A percentile compares a stretch with the other conserved stretches of the same genome.
These are phyloP conservation scores for Alligator mississippiensis DNA, from an alignment of 2,113 vertebrate genomes.

Conservation along the genomic window DNA sequence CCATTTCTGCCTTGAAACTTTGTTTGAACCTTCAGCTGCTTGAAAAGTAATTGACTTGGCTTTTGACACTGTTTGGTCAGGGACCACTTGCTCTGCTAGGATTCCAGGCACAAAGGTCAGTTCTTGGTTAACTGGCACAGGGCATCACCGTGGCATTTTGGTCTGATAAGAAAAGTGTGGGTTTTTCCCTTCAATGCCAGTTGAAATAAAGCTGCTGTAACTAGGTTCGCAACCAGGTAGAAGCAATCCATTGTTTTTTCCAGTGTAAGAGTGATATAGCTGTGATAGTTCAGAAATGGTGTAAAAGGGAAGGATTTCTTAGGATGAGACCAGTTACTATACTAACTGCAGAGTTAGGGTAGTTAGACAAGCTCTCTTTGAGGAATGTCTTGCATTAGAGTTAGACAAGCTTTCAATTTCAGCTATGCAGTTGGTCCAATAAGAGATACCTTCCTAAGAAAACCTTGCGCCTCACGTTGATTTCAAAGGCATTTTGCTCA, in stretches of 20 bases:
- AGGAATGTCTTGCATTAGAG: too few relatives aligned
- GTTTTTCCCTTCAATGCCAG: too few relatives aligned
- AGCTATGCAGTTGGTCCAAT: too few relatives aligned
- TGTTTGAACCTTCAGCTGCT: background rate
- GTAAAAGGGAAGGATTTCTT: too few relatives aligned
- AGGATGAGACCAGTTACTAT: too few relatives aligned
- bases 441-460: too few relatives aligned
- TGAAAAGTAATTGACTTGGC: background rate
- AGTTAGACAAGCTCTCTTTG: too few relatives aligned
- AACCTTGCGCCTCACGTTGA: background rate
- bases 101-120: background rate
- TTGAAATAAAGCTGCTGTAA: background rate
- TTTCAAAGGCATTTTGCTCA: background rate
- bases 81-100: background rate
- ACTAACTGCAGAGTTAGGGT: too few relatives aligned
- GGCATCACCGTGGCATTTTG: background rate
- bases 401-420: too few relatives aligned
- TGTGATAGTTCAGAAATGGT: too few relatives aligned
- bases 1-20: background rate
- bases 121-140: background rate
- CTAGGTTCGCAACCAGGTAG: rapidly evolving
- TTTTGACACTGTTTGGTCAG: background rate
- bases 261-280: too few relatives aligned
- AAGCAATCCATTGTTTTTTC: background rate
- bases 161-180: rapidly evolving